Evolutionary conservation across 2,888 invertebrate genomes (phyloP), one percentile per base, ranked within the genome.

Genomic region (Epinotia bilunana): DNA sequence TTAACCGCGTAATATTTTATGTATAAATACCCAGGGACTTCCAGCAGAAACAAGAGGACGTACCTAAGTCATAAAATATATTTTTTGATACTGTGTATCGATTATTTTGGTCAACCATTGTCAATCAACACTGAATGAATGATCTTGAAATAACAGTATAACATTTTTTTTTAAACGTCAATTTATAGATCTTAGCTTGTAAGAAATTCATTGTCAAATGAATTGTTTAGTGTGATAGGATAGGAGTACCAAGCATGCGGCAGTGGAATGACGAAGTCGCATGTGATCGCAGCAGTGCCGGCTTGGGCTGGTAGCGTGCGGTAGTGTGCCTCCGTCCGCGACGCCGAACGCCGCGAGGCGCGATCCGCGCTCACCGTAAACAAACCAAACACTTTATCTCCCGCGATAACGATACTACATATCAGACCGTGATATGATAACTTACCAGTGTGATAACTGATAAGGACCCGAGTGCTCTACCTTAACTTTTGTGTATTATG

Each of bases 371-470:
- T 60, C 77, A 79, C 84, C 87, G 85, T 91, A 92, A 92, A 91
- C 91, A 92, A 92, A 92, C 91, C 76, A 39, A 70, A 63, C 78
- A 87, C 90, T n/a, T 90, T 91, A 93, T 93, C 92, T 91, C 85
- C 82, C 84, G 86, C 87, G 93, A 93, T 93, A 93, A 86, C 87
- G 85, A 87, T 88, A 86, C 83, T 86, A 83, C 86, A 85, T 93
- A 93, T 93, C 91, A 87, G 84, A 82, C 83, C 81, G 84, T 87
- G 92, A 92, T 92, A 92, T 87, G 92, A 92, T 92, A 92, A 90
- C 83, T 88, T 83, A 82, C 84, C 84, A 89, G 88, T 89, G 90
- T 90, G 93, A 94, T 93, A 92, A 90, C 87, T 85, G 93, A 93
- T 93, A 93, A 92, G 86, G 84, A 85, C 79, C 82, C 74, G 83